Evolutionary conservation across 2,888 invertebrate genomes (phyloP).

Genomic region (Nomada lathburiana): DNA sequence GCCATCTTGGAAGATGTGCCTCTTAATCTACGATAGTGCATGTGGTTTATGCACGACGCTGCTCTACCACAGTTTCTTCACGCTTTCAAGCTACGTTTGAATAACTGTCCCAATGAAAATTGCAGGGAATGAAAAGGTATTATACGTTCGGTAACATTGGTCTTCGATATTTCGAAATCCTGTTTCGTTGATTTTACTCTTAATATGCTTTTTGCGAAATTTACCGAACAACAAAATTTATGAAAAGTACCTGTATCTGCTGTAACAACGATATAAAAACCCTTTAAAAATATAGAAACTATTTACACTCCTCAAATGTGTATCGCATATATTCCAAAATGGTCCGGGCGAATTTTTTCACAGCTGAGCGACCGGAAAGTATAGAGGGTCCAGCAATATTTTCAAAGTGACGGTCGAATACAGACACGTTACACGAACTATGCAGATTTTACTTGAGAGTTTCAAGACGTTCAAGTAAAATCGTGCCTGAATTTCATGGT

Average conservation of each 20-base stretch:
- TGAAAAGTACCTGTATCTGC: neutral
- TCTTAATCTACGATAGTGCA: slow-evolving; percentile 40
- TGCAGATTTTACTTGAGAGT: neutral
- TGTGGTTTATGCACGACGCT: slow-evolving; percentile 30
- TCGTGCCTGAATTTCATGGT: neutral
- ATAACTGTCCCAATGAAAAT: slow-evolving; percentile 18
- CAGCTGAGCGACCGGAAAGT: neutral
- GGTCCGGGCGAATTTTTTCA: neutral
- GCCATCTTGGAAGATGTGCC: slow-evolving; percentile 10
- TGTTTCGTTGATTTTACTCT: neutral
- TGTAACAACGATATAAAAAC: too few species aligned
- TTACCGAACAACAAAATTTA: neutral
- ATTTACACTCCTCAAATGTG: too few species aligned
- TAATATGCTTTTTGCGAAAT: neutral
- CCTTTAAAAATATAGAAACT: too few species aligned
- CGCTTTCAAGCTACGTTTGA: neutral
- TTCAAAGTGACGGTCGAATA: neutral
- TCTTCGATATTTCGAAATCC: neutral
- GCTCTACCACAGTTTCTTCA: slow-evolving; percentile 14
- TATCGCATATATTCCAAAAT: too few species aligned
- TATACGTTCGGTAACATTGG: neutral
- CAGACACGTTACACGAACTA: neutral
- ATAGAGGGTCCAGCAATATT: neutral
- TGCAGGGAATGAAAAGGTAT: slow-evolving; percentile 7
- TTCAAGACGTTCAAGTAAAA: neutral